These are phyloP conservation scores for Phasia obesa DNA, from an alignment of 2,888 invertebrate species.

Conservation along the genomic window DNA sequence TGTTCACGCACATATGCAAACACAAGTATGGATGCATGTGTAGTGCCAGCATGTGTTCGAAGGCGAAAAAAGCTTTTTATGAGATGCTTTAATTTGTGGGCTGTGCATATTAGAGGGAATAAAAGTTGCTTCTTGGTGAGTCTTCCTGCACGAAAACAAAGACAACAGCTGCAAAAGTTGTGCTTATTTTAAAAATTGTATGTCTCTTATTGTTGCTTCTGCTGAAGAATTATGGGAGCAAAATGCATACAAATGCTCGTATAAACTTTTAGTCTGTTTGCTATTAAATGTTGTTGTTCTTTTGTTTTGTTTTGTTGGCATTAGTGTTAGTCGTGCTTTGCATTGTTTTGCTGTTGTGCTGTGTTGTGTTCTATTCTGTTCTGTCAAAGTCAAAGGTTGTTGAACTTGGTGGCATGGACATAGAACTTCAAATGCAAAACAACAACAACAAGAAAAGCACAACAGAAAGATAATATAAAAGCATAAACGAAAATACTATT, in stretches of 20 bases:
- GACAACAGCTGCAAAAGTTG: slow-evolving; percentile 21
- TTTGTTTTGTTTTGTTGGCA: slow-evolving; percentile 25
- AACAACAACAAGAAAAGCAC: slow-evolving; percentile 28
- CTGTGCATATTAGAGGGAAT: slow-evolving; percentile 22
- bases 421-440: slow-evolving; percentile 75
- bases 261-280: slow-evolving; percentile 41
- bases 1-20: not conserved
- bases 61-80: slow-evolving; percentile 52
- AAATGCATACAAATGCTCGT: slow-evolving; percentile 24
- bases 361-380: no score
- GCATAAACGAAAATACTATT: slow-evolving; percentile 65
- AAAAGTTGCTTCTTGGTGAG: slow-evolving; percentile 32
- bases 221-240: slow-evolving; percentile 38
- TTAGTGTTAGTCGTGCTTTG: slow-evolving; percentile 56
- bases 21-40: slow-evolving; percentile 2
- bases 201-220: slow-evolving; percentile 28
- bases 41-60: not conserved
- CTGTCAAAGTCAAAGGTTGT: slow-evolving; percentile 78
- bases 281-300: slow-evolving; percentile 30
- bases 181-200: slow-evolving; percentile 29
- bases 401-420: slow-evolving; percentile 75
- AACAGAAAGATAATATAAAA: slow-evolving; percentile 34
- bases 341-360: slow-evolving; percentile 21
- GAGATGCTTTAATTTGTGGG: slow-evolving; percentile 38
- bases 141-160: not conserved